phyloP scores from a whole-genome alignment of 2,113 vertebrate species.

The Opisthocomus hoazin region DNA sequence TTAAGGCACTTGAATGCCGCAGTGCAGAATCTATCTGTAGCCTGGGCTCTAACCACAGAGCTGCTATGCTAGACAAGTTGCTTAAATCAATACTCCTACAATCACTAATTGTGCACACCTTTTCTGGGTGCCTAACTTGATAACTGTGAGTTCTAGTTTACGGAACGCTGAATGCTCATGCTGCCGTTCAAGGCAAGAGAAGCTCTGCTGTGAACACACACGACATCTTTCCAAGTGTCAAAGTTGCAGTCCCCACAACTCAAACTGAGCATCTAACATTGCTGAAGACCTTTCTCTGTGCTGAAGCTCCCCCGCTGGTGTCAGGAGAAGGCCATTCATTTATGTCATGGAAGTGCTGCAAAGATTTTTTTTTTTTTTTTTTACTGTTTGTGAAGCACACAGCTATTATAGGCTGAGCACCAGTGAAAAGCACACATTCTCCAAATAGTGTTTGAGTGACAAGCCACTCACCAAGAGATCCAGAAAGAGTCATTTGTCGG shows the following conservation, averaged over 20 bases:
- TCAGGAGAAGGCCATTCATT: not conserved
- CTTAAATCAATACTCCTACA: not conserved
- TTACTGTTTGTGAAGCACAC: not conserved
- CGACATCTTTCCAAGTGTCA: rapidly evolving
- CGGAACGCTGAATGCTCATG: not conserved
- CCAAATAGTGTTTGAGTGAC: not conserved
- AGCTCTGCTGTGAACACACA: not conserved
- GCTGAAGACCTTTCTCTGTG: not conserved
- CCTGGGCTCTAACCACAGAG: not conserved
- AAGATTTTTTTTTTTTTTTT: not conserved
- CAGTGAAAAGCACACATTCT: not conserved
- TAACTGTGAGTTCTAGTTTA: not conserved
- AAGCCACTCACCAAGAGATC: not conserved
- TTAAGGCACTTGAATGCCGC: not conserved
- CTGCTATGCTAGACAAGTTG: not conserved
- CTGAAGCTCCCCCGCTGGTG: rapidly evolving
- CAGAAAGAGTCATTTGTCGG: not conserved
- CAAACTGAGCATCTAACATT: not conserved
- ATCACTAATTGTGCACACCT: rapidly evolving
- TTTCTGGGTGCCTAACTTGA: not conserved
- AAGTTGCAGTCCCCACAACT: rapidly evolving
- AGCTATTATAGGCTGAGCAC: not conserved
- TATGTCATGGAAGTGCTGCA: not conserved
- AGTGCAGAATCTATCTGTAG: not conserved
- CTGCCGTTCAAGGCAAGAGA: not conserved